Conservation (phyloP, 2,797 vertebrate genomes). For the Choloepus didactylus region DNA sequence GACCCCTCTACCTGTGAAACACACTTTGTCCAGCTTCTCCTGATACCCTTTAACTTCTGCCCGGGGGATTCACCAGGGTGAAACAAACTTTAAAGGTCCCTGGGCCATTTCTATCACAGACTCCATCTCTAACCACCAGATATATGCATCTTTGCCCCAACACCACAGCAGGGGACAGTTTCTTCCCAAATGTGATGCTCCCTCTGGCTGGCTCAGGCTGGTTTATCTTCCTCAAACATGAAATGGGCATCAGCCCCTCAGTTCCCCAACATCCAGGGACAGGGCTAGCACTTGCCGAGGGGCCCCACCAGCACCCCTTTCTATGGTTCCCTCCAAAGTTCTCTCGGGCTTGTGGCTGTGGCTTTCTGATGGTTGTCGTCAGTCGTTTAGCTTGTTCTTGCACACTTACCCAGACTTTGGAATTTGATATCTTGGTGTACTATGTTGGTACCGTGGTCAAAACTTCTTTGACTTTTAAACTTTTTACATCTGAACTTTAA, state of each 20-base stretch:
- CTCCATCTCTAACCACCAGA: background rate
- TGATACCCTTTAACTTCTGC: background rate
- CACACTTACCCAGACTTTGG: too few relatives aligned
- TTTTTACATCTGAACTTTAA: background rate
- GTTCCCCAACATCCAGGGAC: too few relatives aligned
- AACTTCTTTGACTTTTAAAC: background rate
- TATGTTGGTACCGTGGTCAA: too few relatives aligned
- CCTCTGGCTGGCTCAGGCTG: background rate
- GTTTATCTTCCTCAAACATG: too few relatives aligned
- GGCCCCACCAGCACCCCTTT: too few relatives aligned
- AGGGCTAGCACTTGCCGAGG: rapidly evolving
- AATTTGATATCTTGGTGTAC: background rate
- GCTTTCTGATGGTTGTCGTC: too few relatives aligned
- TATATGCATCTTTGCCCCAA: background rate
- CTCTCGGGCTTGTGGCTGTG: too few relatives aligned
- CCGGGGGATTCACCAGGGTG: background rate
- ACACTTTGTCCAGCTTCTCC: background rate
- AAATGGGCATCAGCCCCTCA: too few relatives aligned
- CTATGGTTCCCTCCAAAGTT: too few relatives aligned
- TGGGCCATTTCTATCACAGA: background rate
- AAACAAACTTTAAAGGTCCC: background rate
- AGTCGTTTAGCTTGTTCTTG: too few relatives aligned
- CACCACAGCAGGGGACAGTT: background rate
- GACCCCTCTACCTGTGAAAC: too few relatives aligned
- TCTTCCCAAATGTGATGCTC: too few relatives aligned